These are phyloP conservation scores for Neostethus bicornis DNA, from an alignment of 2,797 vertebrate species.

Conservation along the genomic window DNA sequence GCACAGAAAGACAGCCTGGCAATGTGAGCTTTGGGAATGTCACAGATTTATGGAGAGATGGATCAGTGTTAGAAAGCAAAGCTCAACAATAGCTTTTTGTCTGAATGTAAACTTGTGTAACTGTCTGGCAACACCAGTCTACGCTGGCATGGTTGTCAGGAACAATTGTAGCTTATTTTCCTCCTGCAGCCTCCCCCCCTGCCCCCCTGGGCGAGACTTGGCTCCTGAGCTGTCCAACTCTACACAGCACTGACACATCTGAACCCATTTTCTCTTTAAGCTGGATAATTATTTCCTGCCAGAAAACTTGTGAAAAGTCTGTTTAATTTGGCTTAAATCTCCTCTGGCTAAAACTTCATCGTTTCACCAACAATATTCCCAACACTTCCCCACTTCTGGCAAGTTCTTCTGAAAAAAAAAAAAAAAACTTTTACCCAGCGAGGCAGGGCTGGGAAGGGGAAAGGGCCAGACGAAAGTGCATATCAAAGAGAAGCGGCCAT, in stretches of 20 bases:
- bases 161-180: slow-evolving; percentile 41
- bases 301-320: slow-evolving; percentile 10
- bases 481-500: slow-evolving; percentile 85
- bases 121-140: slow-evolving; percentile 77
- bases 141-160: slow-evolving; percentile 35
- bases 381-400: background rate
- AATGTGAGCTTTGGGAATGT: slow-evolving; percentile 73
- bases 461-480: slow-evolving; percentile 60
- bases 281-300: slow-evolving; percentile 35
- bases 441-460: slow-evolving; percentile 25
- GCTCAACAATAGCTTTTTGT: slow-evolving; percentile 83
- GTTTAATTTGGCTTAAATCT: slow-evolving; percentile 1
- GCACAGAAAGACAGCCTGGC: slow-evolving; percentile 55
- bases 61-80: slow-evolving; percentile 70
- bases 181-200: slow-evolving; percentile 11
- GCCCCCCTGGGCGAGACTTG: slow-evolving; percentile 33
- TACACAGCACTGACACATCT: slow-evolving; percentile 19
- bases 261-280: slow-evolving; percentile 19
- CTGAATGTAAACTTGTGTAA: slow-evolving; percentile 74
- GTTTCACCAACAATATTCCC: slow-evolving; percentile 7
- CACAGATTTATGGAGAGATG: slow-evolving; percentile 65
- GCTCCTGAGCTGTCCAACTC: slow-evolving; percentile 28
- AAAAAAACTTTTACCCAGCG: slow-evolving; percentile 51
- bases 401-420: background rate
- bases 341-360: slow-evolving; percentile 8